Percentiles rank a stretch among this genome's conserved stretches.
Conservation (phyloP, 2,797 vertebrate genomes). For the Artibeus jamaicensis region DNA sequence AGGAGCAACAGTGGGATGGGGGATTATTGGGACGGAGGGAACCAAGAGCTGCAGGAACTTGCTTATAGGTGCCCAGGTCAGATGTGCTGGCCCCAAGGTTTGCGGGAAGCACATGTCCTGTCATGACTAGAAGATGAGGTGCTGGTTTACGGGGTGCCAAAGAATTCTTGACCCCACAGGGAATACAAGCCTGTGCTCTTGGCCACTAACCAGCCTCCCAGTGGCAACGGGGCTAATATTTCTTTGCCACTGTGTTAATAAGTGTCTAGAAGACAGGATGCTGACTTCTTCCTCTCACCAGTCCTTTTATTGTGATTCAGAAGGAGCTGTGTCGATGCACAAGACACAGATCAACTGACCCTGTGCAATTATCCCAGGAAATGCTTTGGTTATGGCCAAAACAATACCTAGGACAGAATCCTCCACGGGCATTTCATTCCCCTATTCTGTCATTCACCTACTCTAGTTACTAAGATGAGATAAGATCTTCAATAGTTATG, state of each 20-base stretch:
- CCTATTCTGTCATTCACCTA: background rate
- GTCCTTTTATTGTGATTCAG: background rate
- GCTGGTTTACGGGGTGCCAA: background rate
- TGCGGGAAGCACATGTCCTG: background rate
- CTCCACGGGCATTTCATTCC: background rate
- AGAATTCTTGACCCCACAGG: background rate
- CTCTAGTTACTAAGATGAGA: background rate
- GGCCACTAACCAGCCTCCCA: background rate
- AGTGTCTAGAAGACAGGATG: background rate
- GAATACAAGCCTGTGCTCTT: background rate
- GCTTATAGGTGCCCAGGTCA: background rate
- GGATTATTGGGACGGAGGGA: background rate
- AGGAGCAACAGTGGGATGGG: background rate
- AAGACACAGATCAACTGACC: background rate
- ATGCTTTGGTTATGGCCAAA: background rate
- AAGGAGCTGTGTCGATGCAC: background rate
- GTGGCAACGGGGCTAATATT: background rate
- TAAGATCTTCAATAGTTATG: background rate
- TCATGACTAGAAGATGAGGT: background rate
- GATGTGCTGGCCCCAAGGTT: background rate
- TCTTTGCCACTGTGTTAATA: background rate
- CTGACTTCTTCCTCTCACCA: background rate
- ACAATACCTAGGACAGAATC: background rate
- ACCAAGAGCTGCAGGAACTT: background rate
- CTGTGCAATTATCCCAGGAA: background rate